Conservation (phyloP, 1,140 invertebrate genomes). For the Onthophagus taurus region DNA sequence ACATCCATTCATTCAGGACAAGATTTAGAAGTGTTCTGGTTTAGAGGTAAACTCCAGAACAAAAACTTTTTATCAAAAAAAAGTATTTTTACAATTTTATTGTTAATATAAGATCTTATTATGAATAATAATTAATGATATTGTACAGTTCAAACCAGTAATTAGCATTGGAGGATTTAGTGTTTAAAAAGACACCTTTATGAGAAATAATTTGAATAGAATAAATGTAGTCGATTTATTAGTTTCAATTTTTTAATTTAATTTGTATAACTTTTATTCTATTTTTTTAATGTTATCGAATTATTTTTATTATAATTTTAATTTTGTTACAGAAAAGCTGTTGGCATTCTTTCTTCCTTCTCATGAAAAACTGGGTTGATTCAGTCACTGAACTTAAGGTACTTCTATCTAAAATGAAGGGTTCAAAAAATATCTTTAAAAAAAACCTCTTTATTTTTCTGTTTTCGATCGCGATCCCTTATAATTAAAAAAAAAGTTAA, state of each 20-base stretch:
- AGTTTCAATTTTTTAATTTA: conserved; percentile 4
- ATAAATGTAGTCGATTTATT: conserved; percentile 12
- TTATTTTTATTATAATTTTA: conserved; percentile 12
- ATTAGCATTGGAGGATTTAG: neutral
- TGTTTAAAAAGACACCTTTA: neutral
- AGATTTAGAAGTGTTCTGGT: conserved; percentile 50
- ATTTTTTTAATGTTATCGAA: too few relatives aligned
- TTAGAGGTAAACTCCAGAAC: conserved; percentile 28
- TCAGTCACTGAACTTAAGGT: conserved; percentile 13
- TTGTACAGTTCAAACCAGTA: neutral
- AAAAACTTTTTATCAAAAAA: conserved; percentile 7
- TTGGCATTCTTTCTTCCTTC: conserved; percentile 3
- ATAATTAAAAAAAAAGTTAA: too few relatives aligned
- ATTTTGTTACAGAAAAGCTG: conserved; percentile 16
- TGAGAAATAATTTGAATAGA: conserved; percentile 1
- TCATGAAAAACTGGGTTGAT: too few relatives aligned
- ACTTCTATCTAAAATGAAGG: too few relatives aligned
- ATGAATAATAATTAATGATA: neutral
- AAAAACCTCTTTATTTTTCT: too few relatives aligned
- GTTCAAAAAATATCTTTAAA: too few relatives aligned
- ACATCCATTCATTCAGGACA: conserved; percentile 95
- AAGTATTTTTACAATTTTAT: neutral
- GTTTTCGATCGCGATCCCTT: too few relatives aligned
- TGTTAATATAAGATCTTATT: neutral
- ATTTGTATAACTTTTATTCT: too few relatives aligned